phyloP scores from a whole-genome alignment of 2,113 vertebrate species.

The Pangasianodon hypophthalmus region DNA sequence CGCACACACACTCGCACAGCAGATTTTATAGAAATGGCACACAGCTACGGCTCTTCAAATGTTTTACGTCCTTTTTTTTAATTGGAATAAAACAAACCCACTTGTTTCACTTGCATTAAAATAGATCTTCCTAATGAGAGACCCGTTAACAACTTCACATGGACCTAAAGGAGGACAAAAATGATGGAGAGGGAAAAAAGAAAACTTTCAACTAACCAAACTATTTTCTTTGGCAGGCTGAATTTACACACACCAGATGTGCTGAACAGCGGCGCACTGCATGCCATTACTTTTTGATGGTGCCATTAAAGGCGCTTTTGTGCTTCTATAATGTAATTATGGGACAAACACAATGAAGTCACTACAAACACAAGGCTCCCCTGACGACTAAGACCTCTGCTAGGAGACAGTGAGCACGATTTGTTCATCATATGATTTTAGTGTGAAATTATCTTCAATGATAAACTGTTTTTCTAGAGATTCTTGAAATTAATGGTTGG shows the following conservation, averaged over 20 bases:
- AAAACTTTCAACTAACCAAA: slow-evolving; percentile 55
- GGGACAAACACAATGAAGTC: slow-evolving; percentile 60
- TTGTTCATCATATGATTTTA: slow-evolving; percentile 35
- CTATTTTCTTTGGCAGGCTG: slow-evolving; percentile 65
- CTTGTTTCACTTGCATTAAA: slow-evolving; percentile 23
- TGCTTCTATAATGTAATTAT: slow-evolving; percentile 66
- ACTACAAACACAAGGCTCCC: slow-evolving; percentile 56
- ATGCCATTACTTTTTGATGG: slow-evolving; percentile 61
- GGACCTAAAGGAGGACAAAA: slow-evolving; percentile 36
- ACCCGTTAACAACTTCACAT: slow-evolving; percentile 46
- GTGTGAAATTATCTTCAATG: background rate
- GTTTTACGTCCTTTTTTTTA: background rate
- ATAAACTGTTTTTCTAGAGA: background rate
- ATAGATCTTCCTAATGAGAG: slow-evolving; percentile 35
- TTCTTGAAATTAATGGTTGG: background rate
- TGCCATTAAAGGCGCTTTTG: slow-evolving; percentile 63
- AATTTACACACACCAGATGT: slow-evolving; percentile 68
- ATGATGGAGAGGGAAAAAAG: slow-evolving; percentile 24
- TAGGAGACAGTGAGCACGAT: slow-evolving; percentile 10
- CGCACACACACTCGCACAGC: background rate
- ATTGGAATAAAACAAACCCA: slow-evolving; percentile 12
- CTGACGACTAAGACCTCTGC: slow-evolving; percentile 34
- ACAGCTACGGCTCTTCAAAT: background rate
- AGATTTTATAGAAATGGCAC: slow-evolving; percentile 6
- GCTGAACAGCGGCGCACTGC: slow-evolving; percentile 54